Evolutionary conservation across 2,888 invertebrate species (phyloP), one percentile per base, ranked within the genome.

Genomic region (Drosophila engyochracea): DNA sequence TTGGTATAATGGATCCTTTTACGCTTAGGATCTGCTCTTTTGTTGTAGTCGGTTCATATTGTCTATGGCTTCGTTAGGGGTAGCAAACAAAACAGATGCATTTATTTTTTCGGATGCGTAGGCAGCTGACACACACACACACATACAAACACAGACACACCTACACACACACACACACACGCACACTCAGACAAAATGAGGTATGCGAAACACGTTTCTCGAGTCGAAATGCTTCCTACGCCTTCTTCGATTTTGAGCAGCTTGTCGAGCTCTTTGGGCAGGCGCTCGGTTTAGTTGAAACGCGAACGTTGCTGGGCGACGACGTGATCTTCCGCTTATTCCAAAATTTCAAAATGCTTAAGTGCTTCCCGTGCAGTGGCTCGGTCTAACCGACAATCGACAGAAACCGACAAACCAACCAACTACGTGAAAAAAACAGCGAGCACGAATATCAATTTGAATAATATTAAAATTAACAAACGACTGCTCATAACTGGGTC

Each of bases 1-100:
- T 16, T 65, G 65, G 61, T 53, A 37, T 60, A 71, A 75, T 84
- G 87, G 85, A 89, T 89, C 87, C 85, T 87, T 85, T 87, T 79
- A 80, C 85, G 77, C 74, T 82, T 57, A 76, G 76, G 70, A 87
- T 82, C 39, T 64, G 59, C 52, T 54, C 69, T 68, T 57, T 57
- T 57, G 39, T 73, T 76, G 66, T 66, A 70, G 47, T 60, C 14
- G 35, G 51, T 33, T 70, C 63, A 52, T 58, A 63, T 76, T 79
- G 76, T 76, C 68, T 81, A 70, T 49, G 70, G 68, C 79, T 67
- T 68, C 70, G 69, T 63, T 65, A 79, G 73, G 84, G 89, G 82
- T 89, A 72, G 85, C 73, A 85, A 75, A 76, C 79, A 74, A 85
- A 85, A 83, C 85, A 85, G 88, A 85, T 88, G 85, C 85, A 88